A percentile compares a stretch with the other conserved stretches of the same genome.
Evolutionary conservation across 2,888 invertebrate genomes (phyloP).

Genomic region (Chydorus sphaericus): DNA sequence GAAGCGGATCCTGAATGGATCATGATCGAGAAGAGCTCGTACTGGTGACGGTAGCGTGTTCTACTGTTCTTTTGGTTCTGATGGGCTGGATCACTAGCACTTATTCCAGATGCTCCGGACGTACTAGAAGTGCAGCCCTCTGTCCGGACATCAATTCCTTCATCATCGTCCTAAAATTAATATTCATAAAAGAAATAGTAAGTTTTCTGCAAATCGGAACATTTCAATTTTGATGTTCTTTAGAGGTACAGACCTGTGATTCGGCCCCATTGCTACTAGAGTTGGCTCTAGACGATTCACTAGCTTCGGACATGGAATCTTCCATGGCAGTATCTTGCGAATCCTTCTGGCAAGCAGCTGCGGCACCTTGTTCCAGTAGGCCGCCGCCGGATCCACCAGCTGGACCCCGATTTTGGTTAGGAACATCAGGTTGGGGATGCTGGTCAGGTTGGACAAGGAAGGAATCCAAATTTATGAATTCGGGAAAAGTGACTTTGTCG

Average conservation of each 20-base stretch:
- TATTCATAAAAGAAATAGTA: conserved; percentile 1
- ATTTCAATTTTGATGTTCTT: conserved; percentile 23
- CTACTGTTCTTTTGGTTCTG: conserved; percentile 26
- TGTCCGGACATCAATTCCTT: conserved; percentile 33
- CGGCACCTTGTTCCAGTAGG: no score
- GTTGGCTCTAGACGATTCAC: conserved; percentile 6
- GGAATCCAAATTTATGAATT: conserved; percentile 58
- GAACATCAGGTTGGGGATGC: conserved; percentile 18
- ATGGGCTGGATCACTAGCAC: conserved; percentile 17
- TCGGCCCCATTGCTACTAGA: conserved; percentile 14
- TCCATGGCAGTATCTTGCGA: conserved; percentile 13
- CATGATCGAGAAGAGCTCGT: conserved; percentile 81
- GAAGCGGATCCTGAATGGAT: conserved; percentile 80
- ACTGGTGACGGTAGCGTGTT: conserved; percentile 50
- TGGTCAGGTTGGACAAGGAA: conserved; percentile 40
- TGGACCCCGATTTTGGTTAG: not conserved
- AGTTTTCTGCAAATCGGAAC: not conserved
- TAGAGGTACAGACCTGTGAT: conserved; percentile 20
- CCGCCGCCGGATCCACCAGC: not conserved
- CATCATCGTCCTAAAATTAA: conserved; percentile 43
- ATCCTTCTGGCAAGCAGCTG: conserved; percentile 32
- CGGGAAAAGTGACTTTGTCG: conserved; percentile 69
- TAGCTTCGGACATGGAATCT: conserved; percentile 12
- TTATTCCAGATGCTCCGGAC: conserved; percentile 20
- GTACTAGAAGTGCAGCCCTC: conserved; percentile 12